Evolutionary conservation across 2,797 vertebrate genomes (phyloP).

Genomic region (Amazonetta brasiliensis): DNA sequence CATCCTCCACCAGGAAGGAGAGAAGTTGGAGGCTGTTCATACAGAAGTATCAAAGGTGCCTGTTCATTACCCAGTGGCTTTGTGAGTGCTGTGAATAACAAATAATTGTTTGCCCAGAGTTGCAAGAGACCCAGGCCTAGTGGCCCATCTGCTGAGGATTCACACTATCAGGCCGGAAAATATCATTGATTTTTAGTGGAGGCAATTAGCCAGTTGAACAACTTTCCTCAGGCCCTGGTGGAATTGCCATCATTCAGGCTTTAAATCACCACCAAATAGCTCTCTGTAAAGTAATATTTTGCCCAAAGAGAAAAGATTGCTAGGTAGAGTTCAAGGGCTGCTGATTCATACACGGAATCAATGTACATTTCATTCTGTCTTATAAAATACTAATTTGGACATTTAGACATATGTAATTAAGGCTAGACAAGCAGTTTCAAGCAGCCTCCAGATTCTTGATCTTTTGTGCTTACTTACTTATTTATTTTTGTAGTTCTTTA

Average conservation of each 20-base stretch:
- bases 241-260: not conserved
- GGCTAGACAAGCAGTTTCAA: not conserved
- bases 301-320: not conserved
- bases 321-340: not conserved
- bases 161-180: not conserved
- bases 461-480: not conserved
- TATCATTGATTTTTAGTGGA: not conserved
- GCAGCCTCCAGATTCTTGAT: not conserved
- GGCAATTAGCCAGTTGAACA: not conserved
- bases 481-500: not conserved
- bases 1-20: not conserved
- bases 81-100: not conserved
- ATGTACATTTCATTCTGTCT: not conserved
- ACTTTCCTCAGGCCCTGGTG: not conserved
- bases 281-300: not conserved
- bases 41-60: not conserved
- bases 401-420: not conserved
- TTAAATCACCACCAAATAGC: not conserved
- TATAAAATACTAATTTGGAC: not conserved
- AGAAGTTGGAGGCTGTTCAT: rapidly evolving
- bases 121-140: not conserved
- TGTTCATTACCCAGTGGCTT: not conserved
- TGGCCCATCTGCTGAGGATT: not conserved
- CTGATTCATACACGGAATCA: not conserved
- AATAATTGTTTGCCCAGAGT: not conserved